Evolutionary conservation across 2,797 vertebrate species (phyloP), one percentile per base, ranked within the genome.

Genomic region (Psittacula echo): DNA sequence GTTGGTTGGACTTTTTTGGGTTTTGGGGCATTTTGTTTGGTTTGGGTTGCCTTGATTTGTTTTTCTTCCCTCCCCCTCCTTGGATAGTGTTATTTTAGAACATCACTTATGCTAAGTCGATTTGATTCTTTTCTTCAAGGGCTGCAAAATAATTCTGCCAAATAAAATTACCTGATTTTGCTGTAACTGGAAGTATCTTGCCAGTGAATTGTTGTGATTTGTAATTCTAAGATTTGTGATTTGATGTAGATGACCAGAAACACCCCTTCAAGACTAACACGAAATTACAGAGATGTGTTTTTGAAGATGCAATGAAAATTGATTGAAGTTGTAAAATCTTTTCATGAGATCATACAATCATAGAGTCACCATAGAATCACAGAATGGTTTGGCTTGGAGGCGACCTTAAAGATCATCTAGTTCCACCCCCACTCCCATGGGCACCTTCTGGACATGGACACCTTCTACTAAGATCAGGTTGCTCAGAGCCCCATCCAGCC

Each of bases 81-180:
- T 73, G 18, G n/a, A 75, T 54, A 79, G 29, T 24, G 32, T 56
- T 91, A 37, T 5, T 73, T 85, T 48, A 78, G 62, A 79, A 50
- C 32, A 65, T 22, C 71, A 9, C 7, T 84, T 85, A 51, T 86
- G 27, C 24, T 82, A 70, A 44, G 26, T 30, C 15, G 84, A 29
- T 66, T 90, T 87, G 7, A 2, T 81, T 84, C 29, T 37, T 3
- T 72, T 67, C 13, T 89, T 82, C 60, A 91, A 86, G 26, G 11
- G 5, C 11, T 87, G 29, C 13, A 79, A 87, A 91, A 81, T 64
- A 0, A 65, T 87, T 91, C 23, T 85, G n/a, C 87, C 56, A 85
- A 80, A 89, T 44, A 42, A 83, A 80, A 91, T 79, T 50, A 64
- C 30, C 13, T 76, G 91, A 53, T 89, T 89, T 87, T 87, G 39